phyloP scores from a whole-genome alignment of 2,797 vertebrate species.

The Microhierax caerulescens region DNA sequence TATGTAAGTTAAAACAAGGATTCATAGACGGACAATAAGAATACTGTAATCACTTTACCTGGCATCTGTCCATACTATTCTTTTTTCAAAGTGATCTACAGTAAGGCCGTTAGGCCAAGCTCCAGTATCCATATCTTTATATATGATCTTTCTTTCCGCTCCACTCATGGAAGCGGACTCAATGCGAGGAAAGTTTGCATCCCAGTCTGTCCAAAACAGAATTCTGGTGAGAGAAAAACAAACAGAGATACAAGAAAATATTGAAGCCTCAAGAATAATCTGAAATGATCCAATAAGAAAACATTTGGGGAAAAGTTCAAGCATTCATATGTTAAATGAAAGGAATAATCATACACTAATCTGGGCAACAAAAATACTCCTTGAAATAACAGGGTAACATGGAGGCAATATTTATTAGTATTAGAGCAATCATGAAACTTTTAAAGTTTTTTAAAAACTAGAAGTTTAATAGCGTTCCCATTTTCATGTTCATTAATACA shows the following conservation, averaged over 20 bases:
- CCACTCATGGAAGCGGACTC: slow-evolving; percentile 98
- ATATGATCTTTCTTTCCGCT: slow-evolving; percentile 90
- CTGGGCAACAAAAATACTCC: neutral
- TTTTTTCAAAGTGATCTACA: slow-evolving; percentile 95
- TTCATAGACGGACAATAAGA: neutral
- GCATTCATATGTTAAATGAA: neutral
- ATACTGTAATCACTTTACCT: slow-evolving; percentile 77
- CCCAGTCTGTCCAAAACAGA: slow-evolving; percentile 99
- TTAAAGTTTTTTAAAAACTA: neutral
- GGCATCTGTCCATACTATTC: slow-evolving; percentile 98
- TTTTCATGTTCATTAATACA: neutral
- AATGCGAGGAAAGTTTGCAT: slow-evolving; percentile 96
- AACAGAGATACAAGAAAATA: neutral
- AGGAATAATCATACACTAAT: neutral
- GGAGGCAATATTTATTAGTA: neutral
- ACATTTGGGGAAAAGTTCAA: neutral
- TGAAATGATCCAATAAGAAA: neutral
- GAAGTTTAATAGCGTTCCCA: neutral
- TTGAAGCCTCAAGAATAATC: neutral
- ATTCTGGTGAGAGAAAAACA: slow-evolving; percentile 78
- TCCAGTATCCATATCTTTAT: slow-evolving; percentile 97
- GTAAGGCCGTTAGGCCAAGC: slow-evolving; percentile 98
- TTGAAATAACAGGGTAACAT: neutral
- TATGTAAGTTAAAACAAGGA: neutral
- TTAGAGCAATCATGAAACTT: neutral